These are phyloP conservation scores for Phenganax marumi DNA, from an alignment of 92 coral and sea anemone genomes.

Conservation along the genomic window DNA sequence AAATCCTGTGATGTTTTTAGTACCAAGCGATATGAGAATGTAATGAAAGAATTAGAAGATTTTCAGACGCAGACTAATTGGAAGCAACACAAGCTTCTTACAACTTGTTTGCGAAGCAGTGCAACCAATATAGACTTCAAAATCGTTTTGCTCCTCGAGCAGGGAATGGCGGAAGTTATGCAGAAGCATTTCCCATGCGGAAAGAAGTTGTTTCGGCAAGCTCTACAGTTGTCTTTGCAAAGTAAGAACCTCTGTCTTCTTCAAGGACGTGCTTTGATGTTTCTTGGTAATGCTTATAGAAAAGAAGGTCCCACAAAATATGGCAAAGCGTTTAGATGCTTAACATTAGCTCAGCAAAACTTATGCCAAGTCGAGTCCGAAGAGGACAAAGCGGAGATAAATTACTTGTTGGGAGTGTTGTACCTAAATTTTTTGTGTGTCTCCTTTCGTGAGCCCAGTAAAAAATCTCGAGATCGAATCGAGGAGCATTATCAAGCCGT, in stretches of 20 bases:
- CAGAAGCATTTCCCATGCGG: constrained; percentile 13
- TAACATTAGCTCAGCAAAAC: constrained; percentile 23
- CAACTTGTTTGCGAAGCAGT: background rate
- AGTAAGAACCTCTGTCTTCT: constrained; percentile 13
- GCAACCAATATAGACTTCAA: background rate
- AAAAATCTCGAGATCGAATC: constrained; percentile 16
- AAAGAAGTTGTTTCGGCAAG: constrained; percentile 20
- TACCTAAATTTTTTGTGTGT: constrained; percentile 10
- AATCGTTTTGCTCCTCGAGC: constrained; percentile 28
- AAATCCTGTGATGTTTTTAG: background rate
- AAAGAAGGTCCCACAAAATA: constrained; percentile 17
- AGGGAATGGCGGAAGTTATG: constrained; percentile 24
- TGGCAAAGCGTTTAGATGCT: constrained; percentile 21
- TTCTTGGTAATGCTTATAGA: constrained; percentile 32
- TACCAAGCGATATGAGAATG: background rate
- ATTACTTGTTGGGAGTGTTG: constrained; percentile 12
- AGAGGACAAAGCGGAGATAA: constrained; percentile 23
- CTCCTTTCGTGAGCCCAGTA: constrained; percentile 13
- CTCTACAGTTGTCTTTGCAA: background rate
- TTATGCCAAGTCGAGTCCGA: constrained; percentile 5
- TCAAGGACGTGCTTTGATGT: constrained; percentile 24
- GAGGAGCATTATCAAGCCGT: constrained; percentile 27
- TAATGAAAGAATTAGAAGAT: constrained; percentile 20
- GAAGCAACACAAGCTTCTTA: constrained; percentile 7
- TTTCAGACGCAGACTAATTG: constrained; percentile 20